phyloP scores from a whole-genome alignment of 2,888 invertebrate species.

The Parapristionchus giblindavisi region DNA sequence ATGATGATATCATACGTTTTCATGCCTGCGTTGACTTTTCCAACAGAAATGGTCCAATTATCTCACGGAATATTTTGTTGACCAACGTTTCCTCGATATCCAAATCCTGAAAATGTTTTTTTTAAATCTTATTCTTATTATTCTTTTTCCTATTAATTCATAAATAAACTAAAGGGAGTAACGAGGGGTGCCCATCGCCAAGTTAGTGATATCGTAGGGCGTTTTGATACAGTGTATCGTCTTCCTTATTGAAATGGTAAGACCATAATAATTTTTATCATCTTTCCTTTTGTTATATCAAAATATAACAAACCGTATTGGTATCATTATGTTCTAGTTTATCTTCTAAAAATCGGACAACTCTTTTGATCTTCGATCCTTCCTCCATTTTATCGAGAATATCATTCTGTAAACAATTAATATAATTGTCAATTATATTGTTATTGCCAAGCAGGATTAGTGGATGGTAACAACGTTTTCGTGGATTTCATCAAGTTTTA shows the following conservation, averaged over 20 bases:
- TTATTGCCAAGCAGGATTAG: too few relatives aligned
- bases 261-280: too few relatives aligned
- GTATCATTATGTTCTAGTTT: conserved; percentile 46
- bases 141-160: neutral
- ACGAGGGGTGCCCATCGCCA: too few relatives aligned
- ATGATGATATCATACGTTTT: neutral
- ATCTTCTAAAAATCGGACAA: conserved; percentile 46
- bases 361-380: conserved; percentile 41
- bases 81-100: conserved; percentile 64
- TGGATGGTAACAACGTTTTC: too few relatives aligned
- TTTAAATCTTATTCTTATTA: neutral
- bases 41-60: conserved; percentile 66
- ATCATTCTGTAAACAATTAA: neutral
- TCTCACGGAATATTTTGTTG: conserved; percentile 64
- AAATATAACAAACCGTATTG: neutral
- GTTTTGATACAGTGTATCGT: too few relatives aligned
- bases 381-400: conserved; percentile 35
- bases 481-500: too few relatives aligned
- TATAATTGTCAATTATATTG: too few relatives aligned
- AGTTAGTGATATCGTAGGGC: too few relatives aligned
- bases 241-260: too few relatives aligned
- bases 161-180: neutral
- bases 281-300: too few relatives aligned
- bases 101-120: conserved; percentile 38
- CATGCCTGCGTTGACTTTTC: conserved; percentile 53